These are phyloP conservation scores for Glossophaga mutica DNA, from an alignment of 2,797 vertebrate species.

Conservation along the genomic window DNA sequence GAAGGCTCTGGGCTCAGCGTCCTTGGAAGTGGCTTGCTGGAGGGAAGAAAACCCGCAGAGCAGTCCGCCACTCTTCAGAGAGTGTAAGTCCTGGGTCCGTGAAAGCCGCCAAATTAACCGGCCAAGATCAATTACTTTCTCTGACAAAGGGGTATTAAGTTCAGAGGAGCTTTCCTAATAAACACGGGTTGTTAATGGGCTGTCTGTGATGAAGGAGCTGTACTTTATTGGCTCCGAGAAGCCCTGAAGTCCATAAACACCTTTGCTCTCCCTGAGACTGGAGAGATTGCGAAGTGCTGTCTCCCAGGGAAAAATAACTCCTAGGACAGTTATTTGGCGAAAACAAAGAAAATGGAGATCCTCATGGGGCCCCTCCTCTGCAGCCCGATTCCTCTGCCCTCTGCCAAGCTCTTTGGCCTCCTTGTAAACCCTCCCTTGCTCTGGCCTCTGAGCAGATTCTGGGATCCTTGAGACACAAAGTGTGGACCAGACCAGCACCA, in stretches of 20 bases:
- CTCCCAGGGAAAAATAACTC: slow-evolving; percentile 55
- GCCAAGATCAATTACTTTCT: slow-evolving; percentile 74
- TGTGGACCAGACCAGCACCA: too few species aligned
- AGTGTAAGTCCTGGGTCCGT: slow-evolving; percentile 37
- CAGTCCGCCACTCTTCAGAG: background rate
- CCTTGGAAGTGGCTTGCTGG: background rate
- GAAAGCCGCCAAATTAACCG: slow-evolving; percentile 75
- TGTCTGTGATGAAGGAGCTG: slow-evolving; percentile 72
- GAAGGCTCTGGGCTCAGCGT: background rate
- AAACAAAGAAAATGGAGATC: slow-evolving; percentile 13
- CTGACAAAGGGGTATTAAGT: slow-evolving; percentile 77
- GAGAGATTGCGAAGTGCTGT: slow-evolving; percentile 60
- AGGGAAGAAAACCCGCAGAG: background rate
- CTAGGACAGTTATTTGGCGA: background rate
- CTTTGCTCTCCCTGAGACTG: slow-evolving; percentile 70
- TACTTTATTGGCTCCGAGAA: slow-evolving; percentile 71
- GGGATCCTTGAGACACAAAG: background rate
- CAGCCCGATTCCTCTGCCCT: background rate
- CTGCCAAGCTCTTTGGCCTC: background rate
- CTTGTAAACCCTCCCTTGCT: background rate
- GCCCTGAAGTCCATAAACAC: slow-evolving; percentile 77
- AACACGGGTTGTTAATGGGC: slow-evolving; percentile 77
- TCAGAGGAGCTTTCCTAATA: slow-evolving; percentile 73
- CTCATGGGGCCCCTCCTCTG: background rate
- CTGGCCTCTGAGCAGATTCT: background rate